Evolutionary conservation across 2,113 vertebrate genomes (phyloP).

Genomic region (Urocitellus parryii): DNA sequence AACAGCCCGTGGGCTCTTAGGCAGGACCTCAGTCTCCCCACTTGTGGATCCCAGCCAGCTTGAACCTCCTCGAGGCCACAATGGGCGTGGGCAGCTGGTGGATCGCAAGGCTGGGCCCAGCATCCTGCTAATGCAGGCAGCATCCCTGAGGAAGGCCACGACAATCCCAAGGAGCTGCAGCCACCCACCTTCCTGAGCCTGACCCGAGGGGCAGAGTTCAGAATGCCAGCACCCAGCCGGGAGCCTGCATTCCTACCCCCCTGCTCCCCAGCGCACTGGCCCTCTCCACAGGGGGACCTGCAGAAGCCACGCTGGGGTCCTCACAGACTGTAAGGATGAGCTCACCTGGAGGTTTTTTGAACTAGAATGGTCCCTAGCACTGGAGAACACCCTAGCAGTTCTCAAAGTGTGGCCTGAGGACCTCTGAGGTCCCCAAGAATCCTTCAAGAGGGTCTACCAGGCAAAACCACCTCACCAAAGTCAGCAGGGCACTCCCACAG

Average conservation of each 20-base stretch:
- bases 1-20: not conserved
- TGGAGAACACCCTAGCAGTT: not conserved
- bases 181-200: accelerated
- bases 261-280: not conserved
- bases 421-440: not conserved
- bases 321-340: not conserved
- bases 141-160: too few relatives aligned
- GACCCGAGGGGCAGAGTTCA: not conserved
- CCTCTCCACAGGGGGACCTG: not conserved
- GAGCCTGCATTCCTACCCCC: not conserved
- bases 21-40: not conserved
- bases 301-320: not conserved
- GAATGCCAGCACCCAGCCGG: not conserved
- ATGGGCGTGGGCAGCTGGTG: not conserved
- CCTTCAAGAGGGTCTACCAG: not conserved
- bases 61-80: not conserved
- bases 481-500: not conserved
- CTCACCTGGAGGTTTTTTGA: not conserved
- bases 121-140: not conserved
- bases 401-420: not conserved
- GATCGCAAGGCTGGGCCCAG: accelerated
- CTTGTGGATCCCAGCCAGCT: too few relatives aligned
- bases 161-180: not conserved
- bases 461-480: not conserved
- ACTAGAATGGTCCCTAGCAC: not conserved